Conservation (phyloP, 2,113 vertebrate genomes). For the Plestiodon gilberti region DNA sequence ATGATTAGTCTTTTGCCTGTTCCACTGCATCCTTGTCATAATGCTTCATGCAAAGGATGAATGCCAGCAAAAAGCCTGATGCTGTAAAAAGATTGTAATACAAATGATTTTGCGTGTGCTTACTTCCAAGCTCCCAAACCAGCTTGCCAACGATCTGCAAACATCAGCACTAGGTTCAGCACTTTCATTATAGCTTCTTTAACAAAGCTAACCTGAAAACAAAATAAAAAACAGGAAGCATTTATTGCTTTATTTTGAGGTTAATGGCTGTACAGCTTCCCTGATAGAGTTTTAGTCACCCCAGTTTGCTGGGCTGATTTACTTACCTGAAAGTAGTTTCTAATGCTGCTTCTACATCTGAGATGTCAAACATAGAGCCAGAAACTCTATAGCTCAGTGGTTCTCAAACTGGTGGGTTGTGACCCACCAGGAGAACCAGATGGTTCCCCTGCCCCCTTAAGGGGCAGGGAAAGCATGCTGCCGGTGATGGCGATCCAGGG, state of each 20-base stretch:
- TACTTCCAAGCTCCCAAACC: constrained; percentile 95
- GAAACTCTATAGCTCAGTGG: too few relatives aligned
- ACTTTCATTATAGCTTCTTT: constrained; percentile 99
- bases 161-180: constrained; percentile 95
- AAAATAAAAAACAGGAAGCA: constrained; percentile 17
- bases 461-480: too few relatives aligned
- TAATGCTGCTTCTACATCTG: neutral
- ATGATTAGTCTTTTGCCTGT: neutral
- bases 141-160: constrained; percentile 96
- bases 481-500: too few relatives aligned
- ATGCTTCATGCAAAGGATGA: neutral
- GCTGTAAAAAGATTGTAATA: neutral
- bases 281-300: neutral
- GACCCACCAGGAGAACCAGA: too few relatives aligned
- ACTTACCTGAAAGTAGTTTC: neutral
- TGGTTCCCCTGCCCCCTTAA: too few relatives aligned
- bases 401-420: too few relatives aligned
- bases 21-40: neutral
- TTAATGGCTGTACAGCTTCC: neutral
- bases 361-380: neutral
- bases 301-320: neutral
- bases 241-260: neutral
- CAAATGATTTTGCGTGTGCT: constrained; percentile 60
- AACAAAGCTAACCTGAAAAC: constrained; percentile 92
- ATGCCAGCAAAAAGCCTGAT: neutral